Conservation (phyloP, 2,888 invertebrate genomes). For the Therioaphis trifolii region DNA sequence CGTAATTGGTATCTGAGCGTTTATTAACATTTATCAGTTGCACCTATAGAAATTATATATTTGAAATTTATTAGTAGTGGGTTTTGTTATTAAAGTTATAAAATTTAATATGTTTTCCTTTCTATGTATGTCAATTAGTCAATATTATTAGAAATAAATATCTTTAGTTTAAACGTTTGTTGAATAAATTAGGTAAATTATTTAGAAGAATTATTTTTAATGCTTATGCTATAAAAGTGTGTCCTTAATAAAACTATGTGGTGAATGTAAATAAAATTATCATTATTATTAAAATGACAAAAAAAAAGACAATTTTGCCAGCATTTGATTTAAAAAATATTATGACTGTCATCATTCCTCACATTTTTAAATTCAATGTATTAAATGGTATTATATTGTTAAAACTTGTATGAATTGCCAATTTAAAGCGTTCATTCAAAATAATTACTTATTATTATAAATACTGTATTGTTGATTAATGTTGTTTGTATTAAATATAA, state of each 20-base stretch:
- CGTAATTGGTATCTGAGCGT: neutral
- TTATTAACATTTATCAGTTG: neutral
- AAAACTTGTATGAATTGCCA: constrained; percentile 6
- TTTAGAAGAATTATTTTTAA: neutral
- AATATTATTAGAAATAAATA: neutral
- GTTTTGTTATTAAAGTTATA: neutral
- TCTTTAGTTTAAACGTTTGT: constrained; percentile 10
- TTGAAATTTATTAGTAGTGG: neutral
- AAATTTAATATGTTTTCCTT: neutral
- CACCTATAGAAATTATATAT: neutral
- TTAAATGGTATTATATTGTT: constrained; percentile 16
- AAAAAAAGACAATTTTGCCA: neutral
- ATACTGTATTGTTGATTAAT: constrained; percentile 21
- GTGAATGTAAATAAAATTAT: constrained; percentile 24
- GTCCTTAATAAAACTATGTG: neutral
- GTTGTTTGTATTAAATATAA: constrained; percentile 47
- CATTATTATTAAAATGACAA: neutral
- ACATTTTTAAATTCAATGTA: constrained; percentile 14
- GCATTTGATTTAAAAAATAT: constrained; percentile 23
- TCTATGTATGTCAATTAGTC: neutral
- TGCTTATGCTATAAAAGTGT: neutral
- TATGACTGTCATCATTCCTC: constrained; percentile 35
- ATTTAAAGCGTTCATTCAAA: constrained; percentile 3
- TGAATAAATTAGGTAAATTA: constrained; percentile 28
- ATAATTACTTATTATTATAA: constrained; percentile 32